A percentile compares a stretch with the other conserved stretches of the same genome.
phyloP scores from a whole-genome alignment of 2,113 vertebrate genomes.

The Myanophis thanlyinensis region DNA sequence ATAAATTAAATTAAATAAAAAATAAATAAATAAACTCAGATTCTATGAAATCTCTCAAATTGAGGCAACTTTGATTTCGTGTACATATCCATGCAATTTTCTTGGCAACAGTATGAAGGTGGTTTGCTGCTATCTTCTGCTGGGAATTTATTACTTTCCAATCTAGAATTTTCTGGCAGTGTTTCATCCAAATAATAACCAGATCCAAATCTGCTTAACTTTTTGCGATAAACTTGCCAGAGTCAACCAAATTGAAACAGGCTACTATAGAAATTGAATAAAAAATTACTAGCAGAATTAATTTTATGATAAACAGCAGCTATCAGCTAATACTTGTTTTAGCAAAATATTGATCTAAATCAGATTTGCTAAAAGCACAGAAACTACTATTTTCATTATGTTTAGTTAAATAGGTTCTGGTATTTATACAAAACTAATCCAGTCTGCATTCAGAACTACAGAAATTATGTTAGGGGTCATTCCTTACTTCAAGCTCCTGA shows the following conservation, averaged over 20 bases:
- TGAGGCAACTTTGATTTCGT: background rate
- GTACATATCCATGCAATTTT: background rate
- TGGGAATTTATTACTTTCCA: background rate
- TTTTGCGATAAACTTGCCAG: background rate
- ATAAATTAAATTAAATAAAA: too few species aligned
- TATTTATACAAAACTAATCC: too few species aligned
- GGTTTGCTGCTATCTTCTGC: background rate
- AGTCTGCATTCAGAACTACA: background rate
- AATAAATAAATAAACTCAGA: too few species aligned
- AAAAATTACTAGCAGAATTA: background rate
- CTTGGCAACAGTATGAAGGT: background rate
- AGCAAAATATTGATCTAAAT: background rate
- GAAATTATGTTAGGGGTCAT: background rate
- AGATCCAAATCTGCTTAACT: background rate
- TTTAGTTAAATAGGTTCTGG: background rate
- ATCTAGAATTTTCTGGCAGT: background rate
- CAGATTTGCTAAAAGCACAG: background rate
- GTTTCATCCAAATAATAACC: background rate
- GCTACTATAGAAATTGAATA: background rate
- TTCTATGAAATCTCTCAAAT: background rate
- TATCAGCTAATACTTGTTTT: background rate
- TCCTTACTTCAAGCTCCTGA: background rate
- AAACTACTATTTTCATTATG: background rate
- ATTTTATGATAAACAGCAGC: background rate
- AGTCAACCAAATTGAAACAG: background rate